Conservation (phyloP, 2,113 vertebrate genomes). For the Martes martes region DNA sequence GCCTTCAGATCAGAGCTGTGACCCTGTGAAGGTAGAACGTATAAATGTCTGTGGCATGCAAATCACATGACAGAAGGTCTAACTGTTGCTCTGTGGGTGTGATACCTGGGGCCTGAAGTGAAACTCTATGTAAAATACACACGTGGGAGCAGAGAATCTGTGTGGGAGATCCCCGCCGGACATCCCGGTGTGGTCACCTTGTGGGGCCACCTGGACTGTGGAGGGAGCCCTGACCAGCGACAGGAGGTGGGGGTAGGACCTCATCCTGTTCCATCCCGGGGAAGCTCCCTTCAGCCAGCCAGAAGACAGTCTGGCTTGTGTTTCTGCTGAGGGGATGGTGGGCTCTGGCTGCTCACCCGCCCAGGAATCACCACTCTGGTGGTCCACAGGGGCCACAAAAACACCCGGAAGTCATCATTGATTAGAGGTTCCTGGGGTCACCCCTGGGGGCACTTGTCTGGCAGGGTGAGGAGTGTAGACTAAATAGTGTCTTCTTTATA, state of each 20-base stretch:
- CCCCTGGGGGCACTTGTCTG: background rate
- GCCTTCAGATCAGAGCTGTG: background rate
- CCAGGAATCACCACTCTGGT: background rate
- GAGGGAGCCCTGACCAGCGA: background rate
- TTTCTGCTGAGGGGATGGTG: background rate
- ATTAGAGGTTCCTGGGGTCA: background rate
- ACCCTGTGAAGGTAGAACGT: background rate
- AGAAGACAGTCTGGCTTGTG: background rate
- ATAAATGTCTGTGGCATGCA: background rate
- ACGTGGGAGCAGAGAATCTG: background rate
- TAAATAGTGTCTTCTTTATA: background rate
- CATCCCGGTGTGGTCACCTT: background rate
- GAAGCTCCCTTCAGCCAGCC: background rate
- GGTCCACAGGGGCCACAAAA: background rate
- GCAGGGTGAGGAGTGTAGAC: background rate
- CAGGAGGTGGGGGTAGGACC: background rate
- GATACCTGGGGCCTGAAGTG: background rate
- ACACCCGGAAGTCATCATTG: background rate
- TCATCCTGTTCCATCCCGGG: rapidly evolving
- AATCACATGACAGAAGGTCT: background rate
- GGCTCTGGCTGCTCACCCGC: background rate
- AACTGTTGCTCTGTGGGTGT: background rate
- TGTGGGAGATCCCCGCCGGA: background rate
- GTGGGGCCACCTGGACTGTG: background rate
- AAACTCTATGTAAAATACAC: background rate